Conservation (phyloP, 2,113 vertebrate species). For the Rallus limicola region DNA sequence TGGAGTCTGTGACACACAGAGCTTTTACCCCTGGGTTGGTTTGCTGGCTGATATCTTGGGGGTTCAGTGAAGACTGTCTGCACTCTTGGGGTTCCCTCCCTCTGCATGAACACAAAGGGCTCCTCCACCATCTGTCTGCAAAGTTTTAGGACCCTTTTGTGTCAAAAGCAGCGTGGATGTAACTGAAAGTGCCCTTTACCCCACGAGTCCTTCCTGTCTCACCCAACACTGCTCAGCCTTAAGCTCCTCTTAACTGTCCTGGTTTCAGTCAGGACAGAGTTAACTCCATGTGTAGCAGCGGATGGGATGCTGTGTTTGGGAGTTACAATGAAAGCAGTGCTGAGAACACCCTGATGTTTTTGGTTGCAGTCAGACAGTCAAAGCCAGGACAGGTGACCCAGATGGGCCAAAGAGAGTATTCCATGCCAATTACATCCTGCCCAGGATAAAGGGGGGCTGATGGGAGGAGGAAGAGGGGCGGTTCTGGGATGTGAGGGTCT, state of each 20-base stretch:
- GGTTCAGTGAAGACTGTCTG: not conserved
- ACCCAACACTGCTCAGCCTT: not conserved
- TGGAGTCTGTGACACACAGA: not conserved
- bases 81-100: not conserved
- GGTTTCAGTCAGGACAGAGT: too few species aligned
- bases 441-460: too few species aligned
- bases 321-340: too few species aligned
- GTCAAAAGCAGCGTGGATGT: not conserved
- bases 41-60: not conserved
- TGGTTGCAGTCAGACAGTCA: too few species aligned
- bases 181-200: not conserved
- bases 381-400: too few species aligned
- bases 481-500: too few species aligned
- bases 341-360: too few species aligned
- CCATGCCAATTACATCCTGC: too few species aligned
- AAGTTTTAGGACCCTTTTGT: not conserved
- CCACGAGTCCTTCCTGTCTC: not conserved
- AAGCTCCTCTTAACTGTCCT: constrained; percentile 22
- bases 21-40: not conserved
- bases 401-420: too few species aligned
- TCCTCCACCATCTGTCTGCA: not conserved
- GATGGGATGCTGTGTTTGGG: too few species aligned
- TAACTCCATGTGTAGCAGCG: too few species aligned
- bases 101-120: not conserved
- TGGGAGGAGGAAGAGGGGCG: too few species aligned